Evolutionary conservation across 2,888 invertebrate species (phyloP), one percentile per base, ranked within the genome.

Genomic region (Bimastos eiseni): DNA sequence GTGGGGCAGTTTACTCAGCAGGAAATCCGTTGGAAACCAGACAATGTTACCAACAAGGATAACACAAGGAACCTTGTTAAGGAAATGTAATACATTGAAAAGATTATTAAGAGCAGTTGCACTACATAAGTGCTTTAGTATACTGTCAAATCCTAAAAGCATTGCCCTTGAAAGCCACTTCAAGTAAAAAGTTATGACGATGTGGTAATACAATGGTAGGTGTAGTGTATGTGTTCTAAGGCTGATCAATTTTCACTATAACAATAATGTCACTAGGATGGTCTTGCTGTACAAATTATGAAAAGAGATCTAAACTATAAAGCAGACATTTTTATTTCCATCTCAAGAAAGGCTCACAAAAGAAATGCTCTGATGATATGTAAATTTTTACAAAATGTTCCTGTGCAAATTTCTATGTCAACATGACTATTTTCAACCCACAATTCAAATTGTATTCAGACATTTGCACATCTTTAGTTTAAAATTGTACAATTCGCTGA

Each of bases 1-100:
- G 95, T 95, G 96, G 95, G 95, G 96, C 94, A 95, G 96, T 94
- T 93, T 97, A 95, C 93, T 96, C 96, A 92, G 96, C 8, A 98
- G 96, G 95, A 98, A 98, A 93, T 96, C 96, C 94, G 97, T 97
- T 0, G 98, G 97, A 93, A 97, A 97, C 98, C 98, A 98, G 90
- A 97, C 95, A 33, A 97, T 96, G 94, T 97, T 97, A 1, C 97
- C 98, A 91, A 96, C 96, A 55, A 99, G 95, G 89, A 97, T 97
- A 91, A 98, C 96, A 55, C 97, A 97, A 92, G 97, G 97, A 88
- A 97, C 96, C 96, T 97, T 92, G n/a, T 83, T n/a, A 24, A 84
- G n/a, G 30, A 70, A 70, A 70, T 49, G 49, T 24, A 21, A 49
- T n/a, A 70, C n/a, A 8, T 70, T 55, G 24, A 55, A 55, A 55